Evolutionary conservation across 2,113 vertebrate genomes (phyloP).

Genomic region (Tangachromis dhanisi): DNA sequence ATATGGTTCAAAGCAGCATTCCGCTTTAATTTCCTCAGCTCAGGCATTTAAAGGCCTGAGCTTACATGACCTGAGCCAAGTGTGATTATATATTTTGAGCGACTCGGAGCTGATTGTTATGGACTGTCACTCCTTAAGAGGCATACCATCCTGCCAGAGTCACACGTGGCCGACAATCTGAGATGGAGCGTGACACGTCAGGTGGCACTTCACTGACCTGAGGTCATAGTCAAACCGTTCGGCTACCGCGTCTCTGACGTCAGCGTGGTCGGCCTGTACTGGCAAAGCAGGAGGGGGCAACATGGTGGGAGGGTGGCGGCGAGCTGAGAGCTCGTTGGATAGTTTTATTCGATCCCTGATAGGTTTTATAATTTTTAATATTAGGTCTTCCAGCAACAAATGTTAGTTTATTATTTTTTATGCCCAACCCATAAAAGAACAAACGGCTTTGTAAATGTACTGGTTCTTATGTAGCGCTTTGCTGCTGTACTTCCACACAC

Average conservation of each 20-base stretch:
- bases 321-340: not conserved
- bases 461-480: not conserved
- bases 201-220: conserved; percentile 61
- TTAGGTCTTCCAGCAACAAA: not conserved
- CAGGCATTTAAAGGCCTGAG: not conserved
- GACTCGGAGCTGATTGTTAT: conserved; percentile 28
- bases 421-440: not conserved
- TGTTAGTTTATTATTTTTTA: not conserved
- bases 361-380: not conserved
- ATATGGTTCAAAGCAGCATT: conserved; percentile 1
- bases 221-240: conserved; percentile 55
- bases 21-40: not conserved
- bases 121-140: conserved; percentile 41
- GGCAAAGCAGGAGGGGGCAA: not conserved
- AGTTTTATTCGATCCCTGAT: not conserved
- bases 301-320: not conserved
- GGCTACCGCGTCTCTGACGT: conserved; percentile 42
- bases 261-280: conserved; percentile 28
- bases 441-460: not conserved
- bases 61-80: conserved; percentile 13
- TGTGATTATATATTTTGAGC: conserved; percentile 50
- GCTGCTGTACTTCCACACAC: not conserved
- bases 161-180: conserved; percentile 52
- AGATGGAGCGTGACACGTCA: conserved; percentile 64
- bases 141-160: conserved; percentile 33